Percentiles rank a stretch among this genome's conserved stretches.
These are phyloP conservation scores for Hypsopygia costalis DNA, from an alignment of 2,888 invertebrate genomes.

Conservation along the genomic window DNA sequence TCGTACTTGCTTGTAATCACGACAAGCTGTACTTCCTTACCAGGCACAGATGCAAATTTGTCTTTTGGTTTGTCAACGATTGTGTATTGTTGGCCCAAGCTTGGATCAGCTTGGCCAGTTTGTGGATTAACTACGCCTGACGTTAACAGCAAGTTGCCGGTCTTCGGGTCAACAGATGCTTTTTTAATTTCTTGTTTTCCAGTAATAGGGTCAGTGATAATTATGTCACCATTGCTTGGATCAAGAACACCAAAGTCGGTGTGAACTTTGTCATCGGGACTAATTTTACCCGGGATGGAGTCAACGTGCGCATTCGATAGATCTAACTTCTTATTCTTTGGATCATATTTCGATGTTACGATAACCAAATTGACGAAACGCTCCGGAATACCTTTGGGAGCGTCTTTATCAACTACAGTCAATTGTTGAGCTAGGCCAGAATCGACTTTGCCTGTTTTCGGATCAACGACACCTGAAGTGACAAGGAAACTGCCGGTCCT, in stretches of 20 bases:
- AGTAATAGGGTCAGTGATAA: conserved; percentile 80
- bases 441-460: conserved; percentile 82
- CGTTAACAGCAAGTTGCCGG: conserved; percentile 80
- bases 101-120: conserved; percentile 75
- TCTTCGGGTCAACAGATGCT: conserved; percentile 82
- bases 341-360: conserved; percentile 81
- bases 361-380: conserved; percentile 73
- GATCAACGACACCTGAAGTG: conserved; percentile 81
- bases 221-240: conserved; percentile 78
- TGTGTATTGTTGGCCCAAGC: conserved; percentile 78
- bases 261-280: conserved; percentile 76
- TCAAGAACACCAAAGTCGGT: conserved; percentile 81
- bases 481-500: conserved; percentile 79
- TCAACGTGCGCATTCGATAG: conserved; percentile 73
- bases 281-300: conserved; percentile 56
- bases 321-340: conserved; percentile 72
- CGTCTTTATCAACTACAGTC: conserved; percentile 66
- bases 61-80: conserved; percentile 67
- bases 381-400: conserved; percentile 66
- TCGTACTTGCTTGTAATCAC: conserved; percentile 80
- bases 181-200: conserved; percentile 83
- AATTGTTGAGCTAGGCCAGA: conserved; percentile 82
- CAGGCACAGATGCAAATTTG: conserved; percentile 51
- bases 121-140: conserved; percentile 80
- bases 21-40: conserved; percentile 75